Percentiles rank a stretch among this genome's conserved stretches.
These are phyloP conservation scores for Macquaria australasica DNA, from an alignment of 2,113 vertebrate genomes.

Conservation along the genomic window DNA sequence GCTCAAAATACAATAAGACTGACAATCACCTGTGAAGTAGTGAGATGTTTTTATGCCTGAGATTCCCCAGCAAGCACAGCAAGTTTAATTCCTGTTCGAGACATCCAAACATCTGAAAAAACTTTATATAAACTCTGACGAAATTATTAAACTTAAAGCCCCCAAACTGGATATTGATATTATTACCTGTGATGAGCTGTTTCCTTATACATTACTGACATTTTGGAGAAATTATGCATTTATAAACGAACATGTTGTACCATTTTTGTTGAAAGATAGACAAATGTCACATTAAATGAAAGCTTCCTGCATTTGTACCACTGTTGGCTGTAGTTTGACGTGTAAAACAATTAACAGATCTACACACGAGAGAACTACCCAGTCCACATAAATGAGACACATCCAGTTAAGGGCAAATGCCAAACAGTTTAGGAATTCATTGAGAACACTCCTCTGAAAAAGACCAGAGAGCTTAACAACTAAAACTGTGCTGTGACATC, in stretches of 20 bases:
- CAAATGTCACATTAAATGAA: background rate
- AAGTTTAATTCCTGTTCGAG: background rate
- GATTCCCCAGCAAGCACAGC: background rate
- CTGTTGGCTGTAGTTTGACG: background rate
- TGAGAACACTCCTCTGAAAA: background rate
- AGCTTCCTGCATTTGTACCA: background rate
- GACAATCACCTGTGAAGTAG: background rate
- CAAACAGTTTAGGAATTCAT: background rate
- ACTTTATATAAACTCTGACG: background rate
- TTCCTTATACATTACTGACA: background rate
- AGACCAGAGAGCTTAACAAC: background rate
- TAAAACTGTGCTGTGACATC: background rate
- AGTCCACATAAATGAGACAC: background rate
- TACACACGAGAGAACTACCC: background rate
- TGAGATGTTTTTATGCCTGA: slow-evolving; percentile 34
- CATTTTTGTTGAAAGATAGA: background rate
- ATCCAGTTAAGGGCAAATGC: background rate
- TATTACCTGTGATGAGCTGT: background rate
- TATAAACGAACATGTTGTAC: background rate
- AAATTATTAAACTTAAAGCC: background rate
- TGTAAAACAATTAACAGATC: background rate
- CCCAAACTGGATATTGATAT: background rate
- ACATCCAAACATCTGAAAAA: background rate
- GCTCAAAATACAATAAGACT: background rate
- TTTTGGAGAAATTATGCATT: background rate